Evolutionary conservation across 2,888 invertebrate species (phyloP).

Genomic region (Campoletis raptor): DNA sequence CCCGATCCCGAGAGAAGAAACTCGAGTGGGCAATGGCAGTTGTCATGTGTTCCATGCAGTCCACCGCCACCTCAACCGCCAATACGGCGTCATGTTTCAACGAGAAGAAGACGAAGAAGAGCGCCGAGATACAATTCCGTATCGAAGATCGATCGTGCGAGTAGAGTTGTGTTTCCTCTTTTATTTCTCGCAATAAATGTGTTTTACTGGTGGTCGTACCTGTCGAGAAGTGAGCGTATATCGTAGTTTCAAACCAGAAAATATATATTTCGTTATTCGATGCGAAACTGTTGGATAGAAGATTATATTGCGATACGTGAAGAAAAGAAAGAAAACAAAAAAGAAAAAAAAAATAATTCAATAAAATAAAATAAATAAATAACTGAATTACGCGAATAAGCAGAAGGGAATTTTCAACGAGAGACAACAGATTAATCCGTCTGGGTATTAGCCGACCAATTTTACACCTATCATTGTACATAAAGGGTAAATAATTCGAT

Average conservation of each 20-base stretch:
- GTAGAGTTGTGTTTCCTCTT: constrained; percentile 91
- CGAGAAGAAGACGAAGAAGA: constrained; percentile 83
- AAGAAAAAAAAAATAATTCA: not conserved
- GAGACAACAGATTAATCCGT: constrained; percentile 63
- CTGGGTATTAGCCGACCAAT: constrained; percentile 67
- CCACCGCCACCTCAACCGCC: constrained; percentile 76
- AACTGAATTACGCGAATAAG: not conserved
- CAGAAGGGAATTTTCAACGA: not conserved
- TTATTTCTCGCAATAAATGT: constrained; percentile 91
- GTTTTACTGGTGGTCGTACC: constrained; percentile 92
- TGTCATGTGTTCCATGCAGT: constrained; percentile 84
- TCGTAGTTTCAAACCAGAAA: constrained; percentile 77
- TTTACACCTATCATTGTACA: constrained; percentile 66
- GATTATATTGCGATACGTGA: not conserved
- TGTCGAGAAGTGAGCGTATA: constrained; percentile 88
- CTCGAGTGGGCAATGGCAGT: constrained; percentile 76
- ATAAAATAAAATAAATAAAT: not conserved
- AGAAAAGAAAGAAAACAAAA: not conserved
- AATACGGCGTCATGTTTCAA: constrained; percentile 62
- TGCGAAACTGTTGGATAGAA: not conserved
- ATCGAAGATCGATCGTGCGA: constrained; percentile 92
- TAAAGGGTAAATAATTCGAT: constrained; percentile 53
- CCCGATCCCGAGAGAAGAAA: constrained; percentile 85
- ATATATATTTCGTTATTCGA: constrained; percentile 28
- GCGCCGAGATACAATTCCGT: constrained; percentile 91